Base-by-base conservation (phyloP, 2,797 vertebrate genomes). In the Tauraco hartlaubi region DNA sequence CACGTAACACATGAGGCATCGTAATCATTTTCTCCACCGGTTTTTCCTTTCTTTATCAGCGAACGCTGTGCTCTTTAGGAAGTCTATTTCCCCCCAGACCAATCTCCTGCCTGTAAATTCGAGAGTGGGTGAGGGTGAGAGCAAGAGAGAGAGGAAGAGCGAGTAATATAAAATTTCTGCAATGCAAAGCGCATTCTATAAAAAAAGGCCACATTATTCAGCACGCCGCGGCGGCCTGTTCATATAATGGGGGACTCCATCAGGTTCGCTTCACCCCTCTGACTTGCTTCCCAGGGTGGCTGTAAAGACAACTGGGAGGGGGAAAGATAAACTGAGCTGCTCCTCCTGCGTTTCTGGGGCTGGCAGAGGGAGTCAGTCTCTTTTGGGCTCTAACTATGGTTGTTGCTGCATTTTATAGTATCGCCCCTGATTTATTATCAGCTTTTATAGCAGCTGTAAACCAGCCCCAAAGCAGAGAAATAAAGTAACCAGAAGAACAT, bases 371-470 rank as follows among this genome's bases (percentile, higher is more conserved):
- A 94, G 17, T 39, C 2, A 3, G 17, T 39, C 88, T 41, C 82
- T 16, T 67, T n/a, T 14, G 80, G 91, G 94, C 87, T 91, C 92
- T 46, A 59, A 29, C 61, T n/a, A 4, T 1, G 1, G 58, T 89
- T 90, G 68, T 74, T 78, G 54, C 95, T 63, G 89, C 21, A 4
- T 92, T 97, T 97, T 97, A 97, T 67, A 75, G 76, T 59, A 28
- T 25, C 3, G 0, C 43, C 88, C 61, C 58, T 96, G 97, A 97
- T 98, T 98, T 97, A 98, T 67, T 33, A 63, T 26, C 72, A 19
- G 62, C 77, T 97, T 97, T 97, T 97, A 97, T 83, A 59, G 94
- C 10, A 55, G 94, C 91, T 88, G 79, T 97, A 97, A 98, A 97
- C 54, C 86, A 97, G 78, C 81, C 84, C 94, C 97, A 96, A 97